phyloP scores from a whole-genome alignment of 2,113 vertebrate genomes.

The Struthidea cinerea region DNA sequence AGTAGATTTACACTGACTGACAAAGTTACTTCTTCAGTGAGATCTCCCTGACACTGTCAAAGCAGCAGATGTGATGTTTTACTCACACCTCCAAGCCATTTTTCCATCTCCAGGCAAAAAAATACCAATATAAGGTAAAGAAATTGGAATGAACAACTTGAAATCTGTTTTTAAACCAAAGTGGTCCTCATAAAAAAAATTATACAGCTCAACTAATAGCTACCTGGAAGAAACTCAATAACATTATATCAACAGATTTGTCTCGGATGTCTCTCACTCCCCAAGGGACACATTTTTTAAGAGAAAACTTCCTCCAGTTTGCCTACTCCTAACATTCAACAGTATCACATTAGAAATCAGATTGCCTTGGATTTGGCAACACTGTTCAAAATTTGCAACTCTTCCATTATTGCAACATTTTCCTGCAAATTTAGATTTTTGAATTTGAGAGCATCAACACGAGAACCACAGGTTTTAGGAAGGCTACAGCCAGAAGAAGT shows the following conservation, averaged over 20 bases:
- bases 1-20: not conserved
- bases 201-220: not conserved
- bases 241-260: fast-evolving
- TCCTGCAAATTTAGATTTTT: not conserved
- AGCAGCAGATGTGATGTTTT: not conserved
- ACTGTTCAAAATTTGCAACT: not conserved
- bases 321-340: not conserved
- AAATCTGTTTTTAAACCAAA: not conserved
- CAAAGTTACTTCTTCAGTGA: not conserved
- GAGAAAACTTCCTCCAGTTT: not conserved
- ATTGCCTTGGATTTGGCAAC: not conserved
- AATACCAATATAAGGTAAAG: not conserved
- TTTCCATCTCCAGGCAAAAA: not conserved
- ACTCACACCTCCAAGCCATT: not conserved
- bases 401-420: not conserved
- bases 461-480: not conserved
- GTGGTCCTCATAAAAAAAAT: not conserved
- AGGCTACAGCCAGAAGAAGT: not conserved
- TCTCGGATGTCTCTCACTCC: not conserved
- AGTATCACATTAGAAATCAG: not conserved
- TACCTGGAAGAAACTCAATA: not conserved
- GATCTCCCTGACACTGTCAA: not conserved
- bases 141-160: not conserved
- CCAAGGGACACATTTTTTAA: not conserved
- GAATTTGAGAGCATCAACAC: not conserved